Base-by-base conservation (phyloP, 2,888 invertebrate genomes). In the Oasisia sp. region DNA sequence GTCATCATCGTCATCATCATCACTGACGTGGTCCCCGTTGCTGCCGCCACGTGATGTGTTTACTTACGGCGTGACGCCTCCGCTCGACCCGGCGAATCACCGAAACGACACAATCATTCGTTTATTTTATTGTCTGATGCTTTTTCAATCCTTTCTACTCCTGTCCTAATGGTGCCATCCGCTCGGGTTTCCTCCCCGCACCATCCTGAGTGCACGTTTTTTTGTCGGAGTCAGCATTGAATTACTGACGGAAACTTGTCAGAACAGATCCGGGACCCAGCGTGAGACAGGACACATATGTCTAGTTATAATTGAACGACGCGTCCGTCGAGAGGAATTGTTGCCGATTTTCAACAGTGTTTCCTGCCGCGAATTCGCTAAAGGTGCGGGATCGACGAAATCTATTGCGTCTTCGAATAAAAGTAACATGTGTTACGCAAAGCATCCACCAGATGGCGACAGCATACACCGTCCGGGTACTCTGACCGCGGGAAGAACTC, bases 81-180 rank as follows among this genome's bases (percentile, higher is more conserved):
- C 74, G n/a, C n/a, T 74, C 74, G 74, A 74, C 3, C 19, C 0
- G n/a, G 27, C 74, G 74, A 74, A 74, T 74, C 74, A 74, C 74
- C 74, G 74, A 74, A 74, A 74, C 74, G 74, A 74, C 74, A 74
- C 74, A 74, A 74, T 74, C 74, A 74, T 19, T 74, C 74, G 74
- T 74, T 74, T 74, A 74, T 74, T 74, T 74, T 74, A 74, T 74
- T 74, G 74, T 74, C 74, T 74, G 74, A 74, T 74, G 7, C 5
- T 74, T 74, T 74, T 74, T 74, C n/a, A 14, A 74, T 27, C 74
- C 74, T 74, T 74, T 74, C 27, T 74, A 74, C 74, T 74, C 74
- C 74, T 19, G 74, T 74, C 74, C 27, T 27, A 74, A 74, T 74
- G 74, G 74, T 74, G 74, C 27, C 74, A 19, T 74, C 74, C 27